phyloP scores from a whole-genome alignment of 2,113 vertebrate genomes.

The Lathamus discolor region DNA sequence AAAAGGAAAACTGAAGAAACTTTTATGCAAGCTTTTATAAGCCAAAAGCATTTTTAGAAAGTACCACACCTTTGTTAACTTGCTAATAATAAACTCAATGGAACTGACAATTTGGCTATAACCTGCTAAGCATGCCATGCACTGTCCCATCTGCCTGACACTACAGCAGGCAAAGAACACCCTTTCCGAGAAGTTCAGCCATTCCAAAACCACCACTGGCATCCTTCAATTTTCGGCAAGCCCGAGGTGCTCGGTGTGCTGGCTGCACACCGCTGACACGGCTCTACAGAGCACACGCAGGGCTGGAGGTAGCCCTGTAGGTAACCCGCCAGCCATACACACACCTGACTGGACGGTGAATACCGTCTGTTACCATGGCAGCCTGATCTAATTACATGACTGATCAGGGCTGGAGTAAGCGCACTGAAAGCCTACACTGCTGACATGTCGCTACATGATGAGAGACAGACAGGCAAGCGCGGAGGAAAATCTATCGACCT shows the following conservation, averaged over 20 bases:
- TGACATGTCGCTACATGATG: slow-evolving; percentile 73
- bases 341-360: slow-evolving; percentile 79
- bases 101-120: slow-evolving; percentile 6
- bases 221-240: background rate
- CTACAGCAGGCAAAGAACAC: background rate
- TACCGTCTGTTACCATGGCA: slow-evolving; percentile 84
- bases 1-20: slow-evolving; percentile 29
- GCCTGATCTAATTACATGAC: slow-evolving; percentile 84
- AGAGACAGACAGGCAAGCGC: slow-evolving; percentile 35
- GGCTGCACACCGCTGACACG: background rate
- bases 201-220: background rate
- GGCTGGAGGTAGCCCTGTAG: slow-evolving; percentile 34
- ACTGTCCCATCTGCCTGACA: background rate
- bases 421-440: slow-evolving; percentile 68
- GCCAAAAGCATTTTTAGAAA: slow-evolving; percentile 35
- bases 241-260: background rate
- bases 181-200: slow-evolving; percentile 21
- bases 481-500: slow-evolving; percentile 49
- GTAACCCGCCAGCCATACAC: slow-evolving; percentile 45
- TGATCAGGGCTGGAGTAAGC: slow-evolving; percentile 76
- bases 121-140: slow-evolving; percentile 29
- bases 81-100: slow-evolving; percentile 41
- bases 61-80: slow-evolving; percentile 54
- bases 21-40: slow-evolving; percentile 22
- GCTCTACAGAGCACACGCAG: background rate